phyloP scores from a whole-genome alignment of 1,140 invertebrate genomes.

The Grapholita molesta region DNA sequence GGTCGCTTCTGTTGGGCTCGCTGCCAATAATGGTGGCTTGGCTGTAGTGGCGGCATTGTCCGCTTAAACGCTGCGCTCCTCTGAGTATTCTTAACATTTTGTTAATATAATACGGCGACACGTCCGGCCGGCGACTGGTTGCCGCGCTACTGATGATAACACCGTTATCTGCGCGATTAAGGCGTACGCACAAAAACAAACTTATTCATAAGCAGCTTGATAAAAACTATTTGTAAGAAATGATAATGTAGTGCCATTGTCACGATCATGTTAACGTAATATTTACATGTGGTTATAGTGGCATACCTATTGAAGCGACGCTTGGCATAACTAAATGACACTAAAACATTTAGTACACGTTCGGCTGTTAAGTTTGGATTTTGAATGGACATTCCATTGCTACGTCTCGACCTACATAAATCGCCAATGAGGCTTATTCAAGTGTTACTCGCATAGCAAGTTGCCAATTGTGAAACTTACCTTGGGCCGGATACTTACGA shows the following conservation, averaged over 20 bases:
- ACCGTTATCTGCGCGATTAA: constrained; percentile 66
- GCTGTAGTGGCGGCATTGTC: constrained; percentile 48
- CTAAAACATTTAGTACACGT: neutral
- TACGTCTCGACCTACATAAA: constrained; percentile 27
- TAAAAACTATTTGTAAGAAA: constrained; percentile 57
- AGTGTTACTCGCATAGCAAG: constrained; percentile 4
- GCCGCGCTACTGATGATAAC: constrained; percentile 59
- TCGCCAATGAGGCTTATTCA: constrained; percentile 6
- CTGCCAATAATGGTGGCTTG: constrained; percentile 58
- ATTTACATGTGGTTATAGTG: constrained; percentile 27
- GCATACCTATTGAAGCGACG: constrained; percentile 6
- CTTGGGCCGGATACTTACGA: neutral
- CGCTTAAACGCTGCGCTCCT: constrained; percentile 49
- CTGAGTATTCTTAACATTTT: constrained; percentile 69
- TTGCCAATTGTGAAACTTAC: constrained; percentile 8
- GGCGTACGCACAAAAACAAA: constrained; percentile 46
- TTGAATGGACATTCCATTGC: constrained; percentile 40
- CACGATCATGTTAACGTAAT: constrained; percentile 35
- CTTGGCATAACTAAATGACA: constrained; percentile 24
- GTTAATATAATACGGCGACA: constrained; percentile 42
- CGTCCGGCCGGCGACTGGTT: constrained; percentile 56
- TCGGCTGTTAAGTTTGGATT: constrained; percentile 16
- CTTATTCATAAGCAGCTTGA: constrained; percentile 56
- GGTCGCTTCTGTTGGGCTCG: constrained; percentile 64
- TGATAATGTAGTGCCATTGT: constrained; percentile 50